Percentiles rank a stretch among this genome's conserved stretches.
Conservation (phyloP, 1,140 invertebrate species). For the Heterodera schachtii region DNA sequence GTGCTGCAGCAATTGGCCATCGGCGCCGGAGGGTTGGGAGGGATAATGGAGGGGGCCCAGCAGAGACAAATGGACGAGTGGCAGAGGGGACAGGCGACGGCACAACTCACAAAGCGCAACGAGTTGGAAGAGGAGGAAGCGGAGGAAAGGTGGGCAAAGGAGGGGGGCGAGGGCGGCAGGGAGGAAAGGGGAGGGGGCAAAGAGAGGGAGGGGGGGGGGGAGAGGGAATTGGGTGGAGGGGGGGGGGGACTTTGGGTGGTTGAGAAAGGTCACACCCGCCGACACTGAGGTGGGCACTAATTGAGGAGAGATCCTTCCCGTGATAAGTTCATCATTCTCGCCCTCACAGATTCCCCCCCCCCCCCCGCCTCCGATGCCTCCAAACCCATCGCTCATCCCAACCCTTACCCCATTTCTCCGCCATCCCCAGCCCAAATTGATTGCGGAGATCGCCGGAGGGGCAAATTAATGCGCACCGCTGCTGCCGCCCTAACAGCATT, state of each 20-base stretch:
- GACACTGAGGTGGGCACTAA: not conserved
- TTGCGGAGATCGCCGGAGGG: slow-evolving; percentile 26
- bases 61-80: not conserved
- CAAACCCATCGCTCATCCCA: not conserved
- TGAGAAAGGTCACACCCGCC: not conserved
- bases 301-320: not conserved
- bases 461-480: slow-evolving; percentile 30
- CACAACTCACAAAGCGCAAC: not conserved
- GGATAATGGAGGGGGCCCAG: not conserved
- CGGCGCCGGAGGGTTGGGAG: not conserved
- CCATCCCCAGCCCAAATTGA: not conserved
- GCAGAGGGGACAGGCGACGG: not conserved
- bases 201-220: too few relatives aligned
- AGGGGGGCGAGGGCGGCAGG: too few relatives aligned
- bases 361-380: slow-evolving; percentile 19
- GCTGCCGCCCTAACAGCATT: slow-evolving; percentile 8
- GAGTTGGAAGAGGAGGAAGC: not conserved
- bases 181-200: too few relatives aligned
- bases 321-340: not conserved
- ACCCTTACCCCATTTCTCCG: slow-evolving; percentile 13
- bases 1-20: not conserved
- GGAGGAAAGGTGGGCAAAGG: not conserved
- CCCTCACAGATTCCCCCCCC: not conserved
- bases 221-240: too few relatives aligned
- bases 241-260: not conserved